These are phyloP conservation scores for Onychomys torridus DNA, from an alignment of 2,797 vertebrate genomes.

Conservation along the genomic window DNA sequence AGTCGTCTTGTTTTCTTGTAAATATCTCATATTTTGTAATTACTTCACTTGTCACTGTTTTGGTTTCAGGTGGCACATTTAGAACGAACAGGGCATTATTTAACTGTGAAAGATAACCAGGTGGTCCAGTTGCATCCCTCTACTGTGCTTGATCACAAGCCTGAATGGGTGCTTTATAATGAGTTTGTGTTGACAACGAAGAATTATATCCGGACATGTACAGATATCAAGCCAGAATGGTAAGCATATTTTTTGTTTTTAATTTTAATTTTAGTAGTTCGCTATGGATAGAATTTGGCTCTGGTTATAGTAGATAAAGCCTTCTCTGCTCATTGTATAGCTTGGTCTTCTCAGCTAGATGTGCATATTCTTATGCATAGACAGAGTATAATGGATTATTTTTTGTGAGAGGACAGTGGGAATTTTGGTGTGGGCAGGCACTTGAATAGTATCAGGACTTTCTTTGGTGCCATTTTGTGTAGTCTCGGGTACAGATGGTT, in stretches of 20 bases:
- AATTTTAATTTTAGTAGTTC: slow-evolving; percentile 3
- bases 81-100: slow-evolving; percentile 98
- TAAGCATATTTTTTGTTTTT: slow-evolving; percentile 83
- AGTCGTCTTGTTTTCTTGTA: background rate
- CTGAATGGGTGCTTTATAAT: slow-evolving; percentile 99
- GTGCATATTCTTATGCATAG: background rate
- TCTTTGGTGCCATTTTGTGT: slow-evolving; percentile 17
- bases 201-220: slow-evolving; percentile 99
- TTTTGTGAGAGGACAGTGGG: background rate
- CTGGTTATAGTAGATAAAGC: background rate
- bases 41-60: slow-evolving; percentile 60
- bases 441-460: background rate
- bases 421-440: background rate
- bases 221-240: slow-evolving; percentile 99
- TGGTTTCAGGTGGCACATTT: slow-evolving; percentile 95
- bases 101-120: slow-evolving; percentile 99
- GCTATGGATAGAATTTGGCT: background rate
- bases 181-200: slow-evolving; percentile 99
- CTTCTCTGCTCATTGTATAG: background rate
- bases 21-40: background rate
- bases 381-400: background rate
- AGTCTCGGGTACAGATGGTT: background rate
- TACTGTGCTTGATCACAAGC: slow-evolving; percentile 98
- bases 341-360: background rate
- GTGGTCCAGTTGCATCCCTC: slow-evolving; percentile 99